phyloP scores from a whole-genome alignment of 2,797 vertebrate species.

The Danio choprae region DNA sequence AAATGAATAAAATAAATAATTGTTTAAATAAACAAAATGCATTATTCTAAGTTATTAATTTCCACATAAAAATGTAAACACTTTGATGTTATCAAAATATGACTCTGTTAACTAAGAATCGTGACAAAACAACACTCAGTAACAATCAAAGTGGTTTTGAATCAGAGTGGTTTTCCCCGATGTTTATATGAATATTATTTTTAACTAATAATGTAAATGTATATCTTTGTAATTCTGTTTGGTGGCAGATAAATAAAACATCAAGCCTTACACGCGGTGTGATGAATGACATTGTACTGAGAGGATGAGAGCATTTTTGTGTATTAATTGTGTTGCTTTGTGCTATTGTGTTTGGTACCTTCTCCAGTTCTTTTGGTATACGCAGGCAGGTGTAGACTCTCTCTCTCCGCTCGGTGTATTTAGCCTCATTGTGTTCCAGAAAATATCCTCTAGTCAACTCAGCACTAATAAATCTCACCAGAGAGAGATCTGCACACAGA shows the following conservation, averaged over 20 bases:
- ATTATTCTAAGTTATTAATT: no score
- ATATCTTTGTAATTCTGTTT: neutral
- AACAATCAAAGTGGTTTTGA: neutral
- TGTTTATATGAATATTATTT: neutral
- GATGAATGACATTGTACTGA: neutral
- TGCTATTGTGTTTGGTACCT: conserved; percentile 77
- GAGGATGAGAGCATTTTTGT: neutral
- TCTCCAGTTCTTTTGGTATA: conserved; percentile 98
- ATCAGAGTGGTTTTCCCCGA: no score
- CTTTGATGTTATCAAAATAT: neutral
- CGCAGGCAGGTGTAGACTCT: conserved; percentile 96
- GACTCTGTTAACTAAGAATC: no score
- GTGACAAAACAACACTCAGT: neutral
- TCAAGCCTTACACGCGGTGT: neutral
- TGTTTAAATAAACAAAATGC: no score
- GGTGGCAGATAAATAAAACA: neutral
- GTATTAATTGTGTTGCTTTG: conserved; percentile 6
- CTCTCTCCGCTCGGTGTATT: conserved; percentile 96
- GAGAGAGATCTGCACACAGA: conserved; percentile 84
- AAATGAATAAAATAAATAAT: no score
- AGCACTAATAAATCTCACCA: conserved; percentile 92
- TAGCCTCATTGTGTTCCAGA: conserved; percentile 98
- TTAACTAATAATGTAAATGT: neutral
- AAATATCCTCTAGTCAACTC: conserved; percentile 98
- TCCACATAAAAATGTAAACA: neutral